Conservation (phyloP, 2,797 vertebrate species). For the Emydoidea blandingii region DNA sequence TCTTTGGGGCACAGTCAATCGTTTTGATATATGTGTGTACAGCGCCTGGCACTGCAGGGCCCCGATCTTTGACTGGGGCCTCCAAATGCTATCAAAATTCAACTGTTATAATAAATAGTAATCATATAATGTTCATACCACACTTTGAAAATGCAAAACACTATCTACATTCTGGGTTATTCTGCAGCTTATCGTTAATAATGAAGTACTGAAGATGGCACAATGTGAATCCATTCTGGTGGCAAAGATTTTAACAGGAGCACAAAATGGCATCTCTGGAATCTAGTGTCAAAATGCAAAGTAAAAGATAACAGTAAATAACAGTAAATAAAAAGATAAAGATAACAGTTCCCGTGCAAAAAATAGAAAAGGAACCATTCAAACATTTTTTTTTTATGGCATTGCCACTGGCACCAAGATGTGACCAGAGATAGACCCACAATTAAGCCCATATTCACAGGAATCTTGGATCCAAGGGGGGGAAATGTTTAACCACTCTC, state of each 20-base stretch:
- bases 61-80: not conserved
- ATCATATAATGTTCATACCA: not conserved
- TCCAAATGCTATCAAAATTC: not conserved
- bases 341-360: not conserved
- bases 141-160: not conserved
- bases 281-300: not conserved
- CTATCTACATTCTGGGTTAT: too few species aligned
- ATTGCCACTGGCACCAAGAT: conserved; percentile 15
- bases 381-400: conserved; percentile 12
- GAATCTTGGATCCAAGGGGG: conserved; percentile 2
- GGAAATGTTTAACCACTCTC: not conserved
- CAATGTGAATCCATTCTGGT: not conserved
- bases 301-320: not conserved
- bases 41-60: not conserved
- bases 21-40: not conserved
- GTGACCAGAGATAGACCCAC: conserved; percentile 35
- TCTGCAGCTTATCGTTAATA: not conserved
- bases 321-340: too few species aligned
- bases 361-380: conserved; percentile 67
- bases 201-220: not conserved
- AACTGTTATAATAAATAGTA: not conserved
- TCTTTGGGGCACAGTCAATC: not conserved
- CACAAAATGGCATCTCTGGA: not conserved
- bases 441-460: conserved; percentile 23
- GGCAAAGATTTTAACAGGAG: not conserved